Evolutionary conservation across 1,140 invertebrate species (phyloP), one percentile per base, ranked within the genome.

Genomic region (Monomorium pharaonis): DNA sequence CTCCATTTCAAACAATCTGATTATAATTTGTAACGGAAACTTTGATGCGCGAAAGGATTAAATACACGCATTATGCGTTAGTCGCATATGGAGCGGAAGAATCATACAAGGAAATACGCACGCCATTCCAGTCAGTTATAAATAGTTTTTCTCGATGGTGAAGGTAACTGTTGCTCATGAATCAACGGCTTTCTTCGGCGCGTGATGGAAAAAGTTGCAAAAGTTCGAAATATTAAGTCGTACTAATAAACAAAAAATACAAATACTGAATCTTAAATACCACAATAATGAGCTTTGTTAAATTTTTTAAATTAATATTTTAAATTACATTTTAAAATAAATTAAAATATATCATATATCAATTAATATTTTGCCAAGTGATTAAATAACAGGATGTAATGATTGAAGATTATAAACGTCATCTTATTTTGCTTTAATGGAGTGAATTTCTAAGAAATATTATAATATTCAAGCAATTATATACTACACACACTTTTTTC

Each of bases 11-110:
- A 9, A 33, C 16, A 33, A 33, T 54, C 18, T 72, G 37, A 33
- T 65, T 65, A 54, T 37, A 30, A 70, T 2, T 51, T n/a, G 30
- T 70, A 72, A 72, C 49, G 49, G 27, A 10, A 33, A 72, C 10
- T 72, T 54, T 37, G 18, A n/a, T 16, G 18, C 21, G n/a, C 5
- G 16, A 12, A 21, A 21, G 4, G 27, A 33, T 54, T 72, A 54
- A 54, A 54, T 72, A 54, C 9, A 18, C 27, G 12, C 30, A 54
- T 72, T 54, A 72, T 54, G 49, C 69, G 12, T 72, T 33, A 54
- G 12, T 33, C 49, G 69, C 54, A 72, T 72, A 54, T 72, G 16
- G 69, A 72, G 69, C 49, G 69, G 49, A 72, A 72, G 49, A 21
- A 72, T 54, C 30, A n/a, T 72, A 51, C 6, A 70, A 69, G 65